Evolutionary conservation across 1,140 invertebrate genomes (phyloP).

Genomic region (Neodiprion pinetum): DNA sequence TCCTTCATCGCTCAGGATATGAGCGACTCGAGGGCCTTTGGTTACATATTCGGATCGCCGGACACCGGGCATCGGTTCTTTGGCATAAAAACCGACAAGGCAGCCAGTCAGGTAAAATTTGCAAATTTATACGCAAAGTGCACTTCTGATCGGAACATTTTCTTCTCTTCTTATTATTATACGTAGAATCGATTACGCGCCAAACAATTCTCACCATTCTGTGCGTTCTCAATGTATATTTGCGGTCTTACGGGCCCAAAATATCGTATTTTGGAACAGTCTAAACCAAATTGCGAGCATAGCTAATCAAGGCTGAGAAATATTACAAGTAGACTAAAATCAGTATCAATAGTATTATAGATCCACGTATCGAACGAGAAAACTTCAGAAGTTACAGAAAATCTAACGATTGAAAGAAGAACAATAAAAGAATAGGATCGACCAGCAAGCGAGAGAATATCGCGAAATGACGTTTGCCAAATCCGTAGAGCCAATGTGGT

Average conservation of each 20-base stretch:
- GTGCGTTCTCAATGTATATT: too few species aligned
- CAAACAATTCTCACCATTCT: too few species aligned
- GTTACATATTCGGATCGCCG: constrained; percentile 96
- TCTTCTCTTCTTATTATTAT: too few species aligned
- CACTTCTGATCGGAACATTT: neutral
- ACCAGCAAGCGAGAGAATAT: constrained; percentile 9
- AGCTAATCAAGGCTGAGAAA: too few species aligned
- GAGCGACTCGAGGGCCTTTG: constrained; percentile 95
- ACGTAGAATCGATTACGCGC: too few species aligned
- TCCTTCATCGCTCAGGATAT: constrained; percentile 99
- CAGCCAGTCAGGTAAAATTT: constrained; percentile 82
- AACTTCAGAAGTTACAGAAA: neutral
- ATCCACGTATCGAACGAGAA: neutral
- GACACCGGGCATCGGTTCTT: constrained; percentile 97
- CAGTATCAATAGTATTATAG: too few species aligned
- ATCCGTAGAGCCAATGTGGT: constrained; percentile 49
- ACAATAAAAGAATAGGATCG: neutral
- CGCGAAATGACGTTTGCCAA: constrained; percentile 54
- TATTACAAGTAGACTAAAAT: too few species aligned
- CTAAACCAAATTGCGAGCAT: too few species aligned
- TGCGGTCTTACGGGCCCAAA: too few species aligned
- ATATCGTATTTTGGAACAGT: too few species aligned
- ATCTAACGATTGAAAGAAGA: neutral
- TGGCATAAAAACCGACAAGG: constrained; percentile 99
- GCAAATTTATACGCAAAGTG: neutral